Percentiles rank a stretch among this genome's conserved stretches.
These are phyloP conservation scores for Melanotaenia nigrans DNA, from an alignment of 2,797 vertebrate species.

Conservation along the genomic window DNA sequence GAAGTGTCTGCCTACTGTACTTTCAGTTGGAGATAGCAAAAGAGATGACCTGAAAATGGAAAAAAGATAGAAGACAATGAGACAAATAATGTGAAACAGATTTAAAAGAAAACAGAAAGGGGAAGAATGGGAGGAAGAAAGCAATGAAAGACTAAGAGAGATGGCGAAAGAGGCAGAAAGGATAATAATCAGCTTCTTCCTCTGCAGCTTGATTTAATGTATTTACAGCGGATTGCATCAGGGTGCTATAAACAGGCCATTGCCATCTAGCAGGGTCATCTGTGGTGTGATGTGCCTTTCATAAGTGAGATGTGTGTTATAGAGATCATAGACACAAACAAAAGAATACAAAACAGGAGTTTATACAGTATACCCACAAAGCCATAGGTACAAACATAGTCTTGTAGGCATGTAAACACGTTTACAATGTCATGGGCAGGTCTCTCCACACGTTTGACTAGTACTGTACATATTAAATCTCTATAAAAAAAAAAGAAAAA, in stretches of 20 bases:
- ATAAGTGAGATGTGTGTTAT: conserved; percentile 36
- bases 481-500: conserved; percentile 20
- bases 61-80: conserved; percentile 30
- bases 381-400: not conserved
- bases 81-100: conserved; percentile 42
- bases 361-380: not conserved
- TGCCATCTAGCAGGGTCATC: conserved; percentile 70
- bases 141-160: conserved; percentile 34
- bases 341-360: not conserved
- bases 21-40: conserved; percentile 29
- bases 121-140: conserved; percentile 23
- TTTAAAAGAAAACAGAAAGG: conserved; percentile 27
- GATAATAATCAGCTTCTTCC: conserved; percentile 69
- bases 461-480: conserved; percentile 29
- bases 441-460: not conserved
- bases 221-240: conserved; percentile 81
- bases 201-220: conserved; percentile 77
- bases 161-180: conserved; percentile 35
- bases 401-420: not conserved
- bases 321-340: conserved; percentile 15
- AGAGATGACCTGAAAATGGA: conserved; percentile 14
- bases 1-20: conserved; percentile 25
- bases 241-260: conserved; percentile 70
- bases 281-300: conserved; percentile 68
- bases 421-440: not conserved